Evolutionary conservation across 2,888 invertebrate species (phyloP), one percentile per base, ranked within the genome.

Genomic region (Beris chalybata): DNA sequence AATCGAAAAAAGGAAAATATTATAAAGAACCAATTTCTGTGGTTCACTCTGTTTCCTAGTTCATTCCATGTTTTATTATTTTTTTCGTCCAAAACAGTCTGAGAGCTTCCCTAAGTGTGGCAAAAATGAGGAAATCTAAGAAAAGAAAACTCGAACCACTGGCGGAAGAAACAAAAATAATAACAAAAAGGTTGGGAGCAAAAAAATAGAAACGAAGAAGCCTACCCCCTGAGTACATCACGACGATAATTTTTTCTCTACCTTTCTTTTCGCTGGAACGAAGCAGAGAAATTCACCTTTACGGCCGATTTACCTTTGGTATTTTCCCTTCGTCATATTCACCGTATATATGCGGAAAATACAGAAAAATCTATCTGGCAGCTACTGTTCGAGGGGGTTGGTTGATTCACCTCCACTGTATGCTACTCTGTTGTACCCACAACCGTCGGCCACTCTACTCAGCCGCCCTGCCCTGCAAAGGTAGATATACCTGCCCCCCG

Each of bases 261-360:
- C 52, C 52, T 57, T n/a, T 52, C 32, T 45, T 58, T 57, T 57
- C 58, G 44, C 45, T 58, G 58, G 58, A 67, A 68, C 38, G 22
- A 13, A 50, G 15, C n/a, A 59, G 57, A 66, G 59, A 69, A 69
- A 61, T 69, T 69, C 66, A 69, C 69, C 66, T 67, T 69, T 64
- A 69, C 64, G 66, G 66, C 66, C 69, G 69, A 69, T 69, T 69
- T 69, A 69, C 69, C 66, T 69, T 69, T 65, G 63, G 64, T 47
- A 65, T 55, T 66, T 66, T 66, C 55, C 22, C 61, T 52, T 52
- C 66, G 48, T 64, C 59, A 68, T 66, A 64, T 58, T 64, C 22
- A 12, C 55, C 53, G 57, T 52, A 48, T 43, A 38, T 22, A 61
- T n/a, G n/a, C 48, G 38, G 6, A 32, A 30, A 59, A 63, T 43